Base-by-base conservation (phyloP, 2,888 invertebrate species). In the Meteorus colon region DNA sequence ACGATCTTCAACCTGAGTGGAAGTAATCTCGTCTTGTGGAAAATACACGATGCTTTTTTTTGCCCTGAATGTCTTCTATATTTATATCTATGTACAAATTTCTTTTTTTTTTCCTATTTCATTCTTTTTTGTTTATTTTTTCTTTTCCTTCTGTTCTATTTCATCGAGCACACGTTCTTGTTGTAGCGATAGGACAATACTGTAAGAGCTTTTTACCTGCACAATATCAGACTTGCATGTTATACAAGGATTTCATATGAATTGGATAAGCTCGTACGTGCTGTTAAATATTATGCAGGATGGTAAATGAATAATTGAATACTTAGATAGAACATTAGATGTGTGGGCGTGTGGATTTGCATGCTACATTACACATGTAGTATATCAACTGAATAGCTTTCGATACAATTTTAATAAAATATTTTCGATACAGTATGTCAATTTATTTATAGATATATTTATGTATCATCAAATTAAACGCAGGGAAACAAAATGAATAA, bases 241-340 rank as follows among this genome's bases (percentile, higher is more conserved):
- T 55, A 19, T 24, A 19, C 8, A 4, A 55, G 19, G 70, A 37
- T 69, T 45, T 27, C 63, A 34, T 29, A 31, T 19, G 31, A 55
- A 66, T 67, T 67, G 59, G 66, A 74, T 69, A 1, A 19, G 67
- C 60, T 72, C 59, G 55, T 55, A 69, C 65, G 68, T 73, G 75
- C 69, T 78, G 71, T 78, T 82, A 80, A 82, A 83, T 83, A 81
- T 83, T 84, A 83, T 83, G 82, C 77, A 78, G 80, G 65, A 82
- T 80, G 78, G 75, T 67, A 45, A 74, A 81, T 84, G 85, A 85
- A 86, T 86, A 81, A 86, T 84, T 83, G 83, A 86, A 80, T 76
- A 78, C 55, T 6, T 19, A 55, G 19, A 55, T 19, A 48, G 16
- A n/a, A 55, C 8, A 55, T 19, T 55, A 12, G 41, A 41, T 41